Conservation (phyloP, 2,888 invertebrate genomes). For the Polyploca ridens region DNA sequence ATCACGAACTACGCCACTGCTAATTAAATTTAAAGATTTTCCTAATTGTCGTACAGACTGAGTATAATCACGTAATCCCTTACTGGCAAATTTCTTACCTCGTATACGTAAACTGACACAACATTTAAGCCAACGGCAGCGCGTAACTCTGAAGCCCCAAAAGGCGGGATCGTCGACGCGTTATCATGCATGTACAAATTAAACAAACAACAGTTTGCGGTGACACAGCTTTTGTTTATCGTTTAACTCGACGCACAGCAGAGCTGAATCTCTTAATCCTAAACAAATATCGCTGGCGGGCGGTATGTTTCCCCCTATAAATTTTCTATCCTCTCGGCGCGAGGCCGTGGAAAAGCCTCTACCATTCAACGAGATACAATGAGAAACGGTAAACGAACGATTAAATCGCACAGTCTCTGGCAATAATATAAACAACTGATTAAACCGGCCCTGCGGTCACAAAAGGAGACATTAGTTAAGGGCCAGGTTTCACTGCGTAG, state of each 20-base stretch:
- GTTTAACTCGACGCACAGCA: constrained; percentile 67
- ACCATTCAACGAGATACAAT: constrained; percentile 66
- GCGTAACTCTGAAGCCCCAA: constrained; percentile 50
- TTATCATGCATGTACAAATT: constrained; percentile 78
- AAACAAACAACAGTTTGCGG: constrained; percentile 78
- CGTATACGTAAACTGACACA: constrained; percentile 47
- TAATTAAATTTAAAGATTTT: constrained; percentile 41
- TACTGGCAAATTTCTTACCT: constrained; percentile 45
- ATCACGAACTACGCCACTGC: constrained; percentile 29
- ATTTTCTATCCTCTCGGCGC: constrained; percentile 53
- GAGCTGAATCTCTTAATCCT: constrained; percentile 79
- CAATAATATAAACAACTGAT: constrained; percentile 83
- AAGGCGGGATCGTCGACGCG: constrained; percentile 58
- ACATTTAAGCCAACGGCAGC: constrained; percentile 51
- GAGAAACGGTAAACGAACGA: constrained; percentile 78
- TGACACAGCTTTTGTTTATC: constrained; percentile 75
- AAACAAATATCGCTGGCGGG: constrained; percentile 72
- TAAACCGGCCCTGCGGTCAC: constrained; percentile 74
- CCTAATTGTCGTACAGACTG: constrained; percentile 37
- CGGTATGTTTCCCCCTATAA: constrained; percentile 51
- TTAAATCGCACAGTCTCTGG: constrained; percentile 74
- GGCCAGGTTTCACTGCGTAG: constrained; percentile 60
- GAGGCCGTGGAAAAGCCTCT: constrained; percentile 52
- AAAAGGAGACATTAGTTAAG: constrained; percentile 83
- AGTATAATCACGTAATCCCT: constrained; percentile 36